Evolutionary conservation across 1,140 invertebrate genomes (phyloP), one percentile per base, ranked within the genome.

Genomic region (Atta cephalotes): DNA sequence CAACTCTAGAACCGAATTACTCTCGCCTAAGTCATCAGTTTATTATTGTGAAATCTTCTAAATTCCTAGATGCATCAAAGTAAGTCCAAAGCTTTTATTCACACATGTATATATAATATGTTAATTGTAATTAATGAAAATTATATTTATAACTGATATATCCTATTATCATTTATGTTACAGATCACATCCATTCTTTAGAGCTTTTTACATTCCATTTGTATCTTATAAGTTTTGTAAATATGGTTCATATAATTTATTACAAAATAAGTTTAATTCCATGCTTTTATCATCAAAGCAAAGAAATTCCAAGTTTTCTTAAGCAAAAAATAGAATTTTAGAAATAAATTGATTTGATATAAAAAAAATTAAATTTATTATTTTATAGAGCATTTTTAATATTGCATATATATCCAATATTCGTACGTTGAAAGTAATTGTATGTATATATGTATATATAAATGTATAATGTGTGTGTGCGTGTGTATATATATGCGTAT

Each of bases 151-250:
- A 6, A 82, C 56, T 85, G 49, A 80, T 58, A 58, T 56, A 68
- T 78, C 0, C 53, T 56, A 79, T 76, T 79, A 68, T 84, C 5
- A 77, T 89, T 87, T 91, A 87, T 74, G 53, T 94, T 94, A 88
- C 92, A 97, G 96, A 79, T 99, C 98, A 0, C 97, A 98, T 94
- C 95, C 95, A 88, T 95, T 99, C 60, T 97, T 98, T 81, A 95
- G 98, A 94, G 97, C 98, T 58, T 99, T 99, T 93, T 99, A 98
- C 93, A 96, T 99, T 94, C 98, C 98, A 76, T 97, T 97, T 92
- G 80, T 98, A 31, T 98, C 97, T 3, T 95, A 97, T 90, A 96
- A 96, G 91, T 96, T 97, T 91, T 97, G 97, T 85, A 95, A 95
- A 25, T 99, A 97, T 94, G 97, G 97, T 3, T 97, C 97, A 88